Conservation (phyloP, 2,888 invertebrate species). For the Amiota mariae region DNA sequence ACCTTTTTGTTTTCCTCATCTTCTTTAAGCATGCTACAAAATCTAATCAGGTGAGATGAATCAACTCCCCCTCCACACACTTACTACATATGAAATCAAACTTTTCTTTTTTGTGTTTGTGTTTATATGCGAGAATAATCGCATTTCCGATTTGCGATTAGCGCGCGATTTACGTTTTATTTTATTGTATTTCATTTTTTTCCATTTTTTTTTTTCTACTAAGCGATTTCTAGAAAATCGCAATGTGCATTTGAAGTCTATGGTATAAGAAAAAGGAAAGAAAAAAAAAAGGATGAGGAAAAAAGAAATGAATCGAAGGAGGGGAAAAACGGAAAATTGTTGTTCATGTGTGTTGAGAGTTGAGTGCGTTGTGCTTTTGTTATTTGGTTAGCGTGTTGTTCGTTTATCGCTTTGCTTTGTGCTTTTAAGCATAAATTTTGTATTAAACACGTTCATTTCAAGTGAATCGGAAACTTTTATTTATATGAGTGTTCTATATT, state of each 20-base stretch:
- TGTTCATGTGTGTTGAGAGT: constrained; percentile 30
- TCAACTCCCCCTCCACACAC: no score
- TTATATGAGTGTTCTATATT: no score
- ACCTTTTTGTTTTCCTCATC: no score
- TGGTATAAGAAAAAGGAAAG: background rate
- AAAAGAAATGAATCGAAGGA: background rate
- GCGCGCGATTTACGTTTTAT: constrained; percentile 50
- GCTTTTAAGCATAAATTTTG: constrained; percentile 55
- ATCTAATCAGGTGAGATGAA: no score
- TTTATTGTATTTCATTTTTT: constrained; percentile 42
- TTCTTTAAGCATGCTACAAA: no score
- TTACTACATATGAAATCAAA: no score
- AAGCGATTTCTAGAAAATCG: background rate
- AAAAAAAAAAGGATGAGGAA: background rate
- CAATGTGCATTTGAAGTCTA: constrained; percentile 10
- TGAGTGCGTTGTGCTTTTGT: constrained; percentile 32
- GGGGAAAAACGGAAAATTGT: background rate
- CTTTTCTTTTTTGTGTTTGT: background rate
- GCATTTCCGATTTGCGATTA: constrained; percentile 67
- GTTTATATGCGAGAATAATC: constrained; percentile 58
- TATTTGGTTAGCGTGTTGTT: constrained; percentile 16
- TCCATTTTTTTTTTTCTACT: background rate
- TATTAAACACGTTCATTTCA: constrained; percentile 49
- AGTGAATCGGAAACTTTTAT: constrained; percentile 58
- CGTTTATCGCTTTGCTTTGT: constrained; percentile 39